phyloP scores from a whole-genome alignment of 2,888 invertebrate species.

The Leucoma salicis region DNA sequence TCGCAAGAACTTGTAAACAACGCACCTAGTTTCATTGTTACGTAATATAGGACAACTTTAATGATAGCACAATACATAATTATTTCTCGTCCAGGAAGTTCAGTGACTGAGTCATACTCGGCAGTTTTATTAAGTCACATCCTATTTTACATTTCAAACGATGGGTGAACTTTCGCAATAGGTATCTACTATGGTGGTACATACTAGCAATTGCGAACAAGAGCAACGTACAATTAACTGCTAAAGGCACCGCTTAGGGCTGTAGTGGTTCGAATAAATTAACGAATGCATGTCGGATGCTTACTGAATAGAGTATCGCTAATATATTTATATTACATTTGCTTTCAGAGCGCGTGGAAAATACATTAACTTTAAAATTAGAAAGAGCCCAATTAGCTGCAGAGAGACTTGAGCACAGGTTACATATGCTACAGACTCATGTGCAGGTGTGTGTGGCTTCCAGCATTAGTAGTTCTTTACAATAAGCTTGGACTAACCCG shows the following conservation, averaged over 20 bases:
- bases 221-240: slow-evolving; percentile 62
- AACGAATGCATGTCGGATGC: slow-evolving; percentile 38
- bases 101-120: slow-evolving; percentile 41
- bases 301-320: slow-evolving; percentile 40
- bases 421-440: slow-evolving; percentile 72
- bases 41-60: slow-evolving; percentile 8
- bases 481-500: no score
- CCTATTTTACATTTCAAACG: slow-evolving; percentile 64
- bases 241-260: slow-evolving; percentile 50
- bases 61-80: slow-evolving; percentile 7
- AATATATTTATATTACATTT: slow-evolving; percentile 43
- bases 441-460: slow-evolving; percentile 63
- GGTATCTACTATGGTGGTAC: slow-evolving; percentile 35
- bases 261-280: slow-evolving; percentile 45
- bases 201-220: slow-evolving; percentile 64
- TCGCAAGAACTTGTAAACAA: slow-evolving; percentile 1
- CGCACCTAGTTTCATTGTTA: slow-evolving; percentile 1
- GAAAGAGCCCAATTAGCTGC: slow-evolving; percentile 76
- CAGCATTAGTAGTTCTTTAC: no score
- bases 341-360: slow-evolving; percentile 72
- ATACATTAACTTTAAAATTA: slow-evolving; percentile 68
- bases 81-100: slow-evolving; percentile 39
- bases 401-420: slow-evolving; percentile 69
- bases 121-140: slow-evolving; percentile 65
- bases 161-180: slow-evolving; percentile 65